Evolutionary conservation across 2,113 vertebrate species (phyloP), one percentile per base, ranked within the genome.

Genomic region (Cyphomyrus discorhynchus): DNA sequence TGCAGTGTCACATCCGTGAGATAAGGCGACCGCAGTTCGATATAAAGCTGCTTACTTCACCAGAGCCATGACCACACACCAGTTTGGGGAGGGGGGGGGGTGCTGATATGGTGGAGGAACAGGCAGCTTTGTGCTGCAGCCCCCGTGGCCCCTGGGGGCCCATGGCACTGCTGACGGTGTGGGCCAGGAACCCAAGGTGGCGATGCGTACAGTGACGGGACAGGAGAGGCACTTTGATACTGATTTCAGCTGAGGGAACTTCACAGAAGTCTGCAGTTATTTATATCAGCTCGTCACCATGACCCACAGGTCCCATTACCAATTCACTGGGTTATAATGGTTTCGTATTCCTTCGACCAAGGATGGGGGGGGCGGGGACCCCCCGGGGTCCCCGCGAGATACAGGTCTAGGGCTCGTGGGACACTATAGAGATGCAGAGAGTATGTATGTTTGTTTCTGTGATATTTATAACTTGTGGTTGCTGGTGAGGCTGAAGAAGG

Each of bases 161-260:
- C n/a, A 13, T 27, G 24, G n/a, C n/a, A 66, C n/a, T 66, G 62
- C 62, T 66, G 62, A 11, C 62, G 2, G 24, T 13, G 10, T 70
- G 27, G n/a, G n/a, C 62, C n/a, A 27, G 10, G 27, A 70, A 70
- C 27, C 62, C 1, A 31, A 70, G 9, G n/a, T 31, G 27, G 0
- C 3, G 96, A 97, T 97, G 93, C 97, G 98, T 10, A 97, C 10
- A 70, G 62, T 97, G 5, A 42, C 7, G 35, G 35, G 7, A 49
- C n/a, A 27, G 21, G 19, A 84, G 82, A 46, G 35, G 10, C 8
- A 31, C n/a, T n/a, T 50, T 80, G 74, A 39, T 19, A 7, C 74
- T 70, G 35, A 80, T 15, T 80, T 15, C 35, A 80, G 17, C 74
- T 0, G 15, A 35, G 13, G 15, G 17, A 80, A 42, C 6, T 2